phyloP scores from a whole-genome alignment of 1,140 invertebrate genomes.

The Drosophila novamexicana region DNA sequence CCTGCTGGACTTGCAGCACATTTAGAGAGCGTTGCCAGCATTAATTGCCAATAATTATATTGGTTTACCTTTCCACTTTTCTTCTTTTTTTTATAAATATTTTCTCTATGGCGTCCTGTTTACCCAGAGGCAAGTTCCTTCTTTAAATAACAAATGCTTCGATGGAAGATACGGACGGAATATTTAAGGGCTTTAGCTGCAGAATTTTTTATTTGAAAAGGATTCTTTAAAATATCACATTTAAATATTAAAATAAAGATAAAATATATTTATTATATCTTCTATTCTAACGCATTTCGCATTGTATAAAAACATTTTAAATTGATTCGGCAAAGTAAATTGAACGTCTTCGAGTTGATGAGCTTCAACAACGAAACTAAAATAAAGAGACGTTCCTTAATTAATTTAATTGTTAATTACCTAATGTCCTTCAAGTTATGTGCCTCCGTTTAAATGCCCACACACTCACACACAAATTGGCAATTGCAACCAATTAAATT shows the following conservation, averaged over 20 bases:
- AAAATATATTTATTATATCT: too few species aligned
- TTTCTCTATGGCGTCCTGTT: constrained; percentile 7
- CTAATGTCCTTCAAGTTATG: not conserved
- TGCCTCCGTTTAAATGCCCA: not conserved
- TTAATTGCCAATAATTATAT: constrained; percentile 84
- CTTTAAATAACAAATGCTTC: constrained; percentile 46
- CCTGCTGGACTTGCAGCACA: constrained; percentile 35
- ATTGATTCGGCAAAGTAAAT: too few species aligned
- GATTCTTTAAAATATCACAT: not conserved
- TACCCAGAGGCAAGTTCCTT: not conserved
- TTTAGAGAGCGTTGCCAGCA: constrained; percentile 66
- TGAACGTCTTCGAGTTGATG: too few species aligned
- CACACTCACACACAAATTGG: constrained; percentile 7
- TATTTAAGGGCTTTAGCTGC: not conserved
- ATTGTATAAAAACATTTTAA: too few species aligned
- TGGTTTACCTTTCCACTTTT: constrained; percentile 72
- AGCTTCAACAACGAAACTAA: too few species aligned
- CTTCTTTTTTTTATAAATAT: constrained; percentile 24
- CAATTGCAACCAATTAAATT: constrained; percentile 77
- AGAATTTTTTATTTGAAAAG: not conserved
- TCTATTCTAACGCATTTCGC: too few species aligned
- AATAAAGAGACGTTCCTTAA: too few species aligned
- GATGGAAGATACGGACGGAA: not conserved
- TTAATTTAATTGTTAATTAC: constrained; percentile 13
- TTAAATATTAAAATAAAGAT: not conserved